Evolutionary conservation across 35 echinoderm and acorn worm genomes (phyloP), one percentile per base, ranked within the genome.

Genomic region (Eucidaris tribuloides): DNA sequence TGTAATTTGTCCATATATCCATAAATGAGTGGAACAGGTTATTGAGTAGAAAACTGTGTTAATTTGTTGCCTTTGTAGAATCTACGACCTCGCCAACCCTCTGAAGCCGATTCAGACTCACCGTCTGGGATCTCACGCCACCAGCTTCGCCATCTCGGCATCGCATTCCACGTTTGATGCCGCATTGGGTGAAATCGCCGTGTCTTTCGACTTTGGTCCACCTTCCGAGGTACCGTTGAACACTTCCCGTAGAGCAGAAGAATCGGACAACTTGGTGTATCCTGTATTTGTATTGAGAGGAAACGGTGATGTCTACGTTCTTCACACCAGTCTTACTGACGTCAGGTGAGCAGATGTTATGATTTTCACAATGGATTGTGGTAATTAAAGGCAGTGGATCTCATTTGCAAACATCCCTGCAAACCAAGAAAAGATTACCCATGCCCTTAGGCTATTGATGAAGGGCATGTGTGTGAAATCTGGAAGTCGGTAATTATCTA

Each of bases 211-310:
- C 44, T 93, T 93, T 64, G 96, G 96, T 13, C 80, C 60, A 18
- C 87, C 90, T 25, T 61, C 76, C 30, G 87, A 93, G 82, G 78
- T 49, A n/a, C 83, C 22, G 22, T 40, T 7, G 45, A 79, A 18
- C 60, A 71, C 36, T 34, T 22, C 15, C 18, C n/a, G 23, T 29
- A 54, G 40, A 49, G 34, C 39, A 17, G 65, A 37, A 25, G 74
- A n/a, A 17, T 36, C 22, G 4, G 64, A 27, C 7, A 61, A 59
- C 13, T 2, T 89, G 9, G 9, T 99, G 3, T 88, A 90, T 79
- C 96, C 96, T 29, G 45, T 99, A 11, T 99, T 93, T 76, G 91
- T 99, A 46, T 74, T 99, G 15, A 86, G 85, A 50, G 96, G 96
- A 0, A 99, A 99, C 81, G 96, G 96, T 6, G 96, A 99, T 84